These are phyloP conservation scores for Amitus sp. DNA, from an alignment of 2,888 invertebrate genomes.

Conservation along the genomic window DNA sequence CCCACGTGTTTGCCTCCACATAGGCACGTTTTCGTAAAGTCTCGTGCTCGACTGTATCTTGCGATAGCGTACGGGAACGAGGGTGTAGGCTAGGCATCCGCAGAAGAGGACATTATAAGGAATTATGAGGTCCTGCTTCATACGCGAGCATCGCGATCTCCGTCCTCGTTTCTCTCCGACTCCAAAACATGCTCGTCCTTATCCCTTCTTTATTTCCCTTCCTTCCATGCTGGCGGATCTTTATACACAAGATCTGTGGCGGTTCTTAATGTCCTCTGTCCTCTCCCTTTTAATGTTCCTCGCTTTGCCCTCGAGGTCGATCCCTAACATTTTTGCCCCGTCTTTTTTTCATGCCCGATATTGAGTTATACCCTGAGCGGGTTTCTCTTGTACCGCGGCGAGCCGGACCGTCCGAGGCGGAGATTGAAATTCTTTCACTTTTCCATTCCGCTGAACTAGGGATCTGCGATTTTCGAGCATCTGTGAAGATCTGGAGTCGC, in stretches of 20 bases:
- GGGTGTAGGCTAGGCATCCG: constrained; percentile 63
- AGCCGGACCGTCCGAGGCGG: background rate
- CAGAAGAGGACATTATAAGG: constrained; percentile 65
- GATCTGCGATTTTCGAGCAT: constrained; percentile 13
- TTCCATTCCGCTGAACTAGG: background rate
- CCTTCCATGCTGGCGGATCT: constrained; percentile 50
- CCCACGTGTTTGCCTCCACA: constrained; percentile 33
- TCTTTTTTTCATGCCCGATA: constrained; percentile 56
- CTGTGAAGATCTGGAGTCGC: too few species aligned
- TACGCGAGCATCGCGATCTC: constrained; percentile 60
- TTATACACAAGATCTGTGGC: constrained; percentile 63
- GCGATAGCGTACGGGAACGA: constrained; percentile 55
- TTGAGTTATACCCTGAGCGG: constrained; percentile 61
- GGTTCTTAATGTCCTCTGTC: constrained; percentile 64
- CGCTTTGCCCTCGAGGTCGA: constrained; percentile 62
- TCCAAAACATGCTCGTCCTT: constrained; percentile 24
- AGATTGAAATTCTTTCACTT: background rate
- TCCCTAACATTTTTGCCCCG: constrained; percentile 60
- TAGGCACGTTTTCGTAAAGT: constrained; percentile 22
- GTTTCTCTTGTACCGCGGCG: constrained; percentile 1
- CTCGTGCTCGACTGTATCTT: constrained; percentile 28
- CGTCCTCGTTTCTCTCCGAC: constrained; percentile 18
- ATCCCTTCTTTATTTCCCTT: constrained; percentile 46
- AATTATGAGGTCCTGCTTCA: constrained; percentile 65
- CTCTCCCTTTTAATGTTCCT: constrained; percentile 63